Evolutionary conservation across 2,888 invertebrate genomes (phyloP).

Genomic region (Luperina nickerlii): DNA sequence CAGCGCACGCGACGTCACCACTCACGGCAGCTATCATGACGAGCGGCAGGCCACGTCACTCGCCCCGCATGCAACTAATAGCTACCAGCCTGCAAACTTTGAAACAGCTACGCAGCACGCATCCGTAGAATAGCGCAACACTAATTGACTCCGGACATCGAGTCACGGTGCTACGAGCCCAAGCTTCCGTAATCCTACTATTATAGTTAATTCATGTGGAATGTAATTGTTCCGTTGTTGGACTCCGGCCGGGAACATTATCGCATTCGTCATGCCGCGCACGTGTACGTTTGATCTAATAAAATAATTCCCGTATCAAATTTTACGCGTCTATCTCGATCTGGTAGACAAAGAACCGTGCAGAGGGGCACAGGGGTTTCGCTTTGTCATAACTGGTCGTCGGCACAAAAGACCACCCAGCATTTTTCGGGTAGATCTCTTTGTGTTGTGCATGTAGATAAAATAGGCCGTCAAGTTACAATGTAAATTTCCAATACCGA

Average conservation of each 20-base stretch:
- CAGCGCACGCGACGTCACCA: slow-evolving; percentile 84
- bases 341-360: slow-evolving; percentile 86
- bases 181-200: slow-evolving; percentile 84
- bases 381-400: slow-evolving; percentile 89
- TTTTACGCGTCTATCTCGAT: slow-evolving; percentile 90
- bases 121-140: slow-evolving; percentile 72
- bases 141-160: slow-evolving; percentile 81
- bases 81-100: slow-evolving; percentile 50
- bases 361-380: slow-evolving; percentile 83
- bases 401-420: slow-evolving; percentile 84
- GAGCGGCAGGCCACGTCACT: slow-evolving; percentile 62
- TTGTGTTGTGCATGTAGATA: slow-evolving; percentile 81
- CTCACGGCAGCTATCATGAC: slow-evolving; percentile 69
- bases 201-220: slow-evolving; percentile 88
- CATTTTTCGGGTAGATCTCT: slow-evolving; percentile 80
- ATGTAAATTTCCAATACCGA: slow-evolving; percentile 71
- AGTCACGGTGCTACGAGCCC: slow-evolving; percentile 82
- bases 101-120: slow-evolving; percentile 62
- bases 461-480: slow-evolving; percentile 81
- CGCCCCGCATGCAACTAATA: slow-evolving; percentile 65
- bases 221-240: slow-evolving; percentile 87
- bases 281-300: slow-evolving; percentile 89
- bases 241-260: slow-evolving; percentile 84
- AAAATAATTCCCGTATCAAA: slow-evolving; percentile 90
- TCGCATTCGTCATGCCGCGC: slow-evolving; percentile 89